Percentiles rank a stretch among this genome's conserved stretches.
phyloP scores from a whole-genome alignment of 2,113 vertebrate genomes.

The Lontra canadensis region DNA sequence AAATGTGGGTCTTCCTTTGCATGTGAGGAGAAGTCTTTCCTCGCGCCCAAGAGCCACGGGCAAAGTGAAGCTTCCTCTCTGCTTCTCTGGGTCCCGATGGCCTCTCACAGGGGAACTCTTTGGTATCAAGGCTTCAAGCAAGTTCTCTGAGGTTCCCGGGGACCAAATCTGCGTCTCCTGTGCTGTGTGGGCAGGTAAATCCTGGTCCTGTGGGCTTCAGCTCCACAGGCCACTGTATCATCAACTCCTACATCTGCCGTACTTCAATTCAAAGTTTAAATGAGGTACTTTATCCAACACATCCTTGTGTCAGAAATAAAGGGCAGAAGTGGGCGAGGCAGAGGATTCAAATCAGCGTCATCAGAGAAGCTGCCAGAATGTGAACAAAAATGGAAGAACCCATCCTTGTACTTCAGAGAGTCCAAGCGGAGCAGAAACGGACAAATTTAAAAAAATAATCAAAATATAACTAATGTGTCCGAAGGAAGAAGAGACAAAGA shows the following conservation, averaged over 20 bases:
- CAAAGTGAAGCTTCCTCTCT: not conserved
- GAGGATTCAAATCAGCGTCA: not conserved
- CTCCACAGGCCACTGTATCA: accelerated
- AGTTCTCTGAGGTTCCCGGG: not conserved
- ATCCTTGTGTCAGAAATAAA: not conserved
- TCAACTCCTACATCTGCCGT: not conserved
- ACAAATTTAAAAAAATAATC: not conserved
- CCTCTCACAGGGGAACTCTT: not conserved
- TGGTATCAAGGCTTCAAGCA: not conserved
- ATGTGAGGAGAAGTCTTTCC: not conserved
- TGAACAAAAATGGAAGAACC: not conserved
- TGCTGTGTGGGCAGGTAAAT: too few species aligned
- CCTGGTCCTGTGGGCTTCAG: too few species aligned
- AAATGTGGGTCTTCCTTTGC: not conserved
- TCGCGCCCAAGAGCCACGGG: too few species aligned
- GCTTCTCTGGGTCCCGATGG: not conserved
- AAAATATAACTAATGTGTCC: not conserved
- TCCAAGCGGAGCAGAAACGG: not conserved
- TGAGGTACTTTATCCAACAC: not conserved
- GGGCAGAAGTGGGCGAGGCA: not conserved
- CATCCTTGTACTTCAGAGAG: not conserved
- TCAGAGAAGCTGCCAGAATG: not conserved
- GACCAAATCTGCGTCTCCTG: not conserved
- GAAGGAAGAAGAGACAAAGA: not conserved
- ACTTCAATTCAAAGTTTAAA: not conserved